Evolutionary conservation across 2,797 vertebrate genomes (phyloP).

Genomic region (Babyrousa celebensis): DNA sequence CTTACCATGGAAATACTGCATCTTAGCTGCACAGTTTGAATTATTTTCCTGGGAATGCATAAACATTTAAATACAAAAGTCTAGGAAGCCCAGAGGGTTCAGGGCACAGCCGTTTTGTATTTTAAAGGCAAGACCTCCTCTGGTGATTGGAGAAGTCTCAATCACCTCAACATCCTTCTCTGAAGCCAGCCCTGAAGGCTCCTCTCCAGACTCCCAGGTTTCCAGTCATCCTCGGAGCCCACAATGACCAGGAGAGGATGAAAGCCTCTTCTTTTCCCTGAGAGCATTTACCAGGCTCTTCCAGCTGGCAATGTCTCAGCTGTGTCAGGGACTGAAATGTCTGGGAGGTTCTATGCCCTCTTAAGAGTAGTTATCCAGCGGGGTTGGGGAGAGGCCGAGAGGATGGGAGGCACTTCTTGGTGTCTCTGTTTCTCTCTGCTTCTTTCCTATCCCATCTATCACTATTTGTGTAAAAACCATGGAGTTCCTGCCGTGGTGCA

Average conservation of each 20-base stretch:
- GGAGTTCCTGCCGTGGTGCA: too few species aligned
- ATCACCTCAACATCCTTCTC: neutral
- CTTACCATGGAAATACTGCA: neutral
- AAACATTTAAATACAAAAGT: conserved; percentile 30
- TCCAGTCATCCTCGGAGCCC: neutral
- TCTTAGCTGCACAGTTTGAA: neutral
- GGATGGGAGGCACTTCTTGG: neutral
- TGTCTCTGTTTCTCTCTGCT: neutral
- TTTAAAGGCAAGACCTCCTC: neutral
- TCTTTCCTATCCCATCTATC: neutral
- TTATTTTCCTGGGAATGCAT: neutral
- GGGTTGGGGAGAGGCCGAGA: neutral
- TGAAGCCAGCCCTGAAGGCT: neutral
- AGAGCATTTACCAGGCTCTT: neutral
- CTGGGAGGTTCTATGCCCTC: neutral
- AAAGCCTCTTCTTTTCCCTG: neutral
- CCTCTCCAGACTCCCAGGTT: neutral
- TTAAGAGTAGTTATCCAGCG: neutral
- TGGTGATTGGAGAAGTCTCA: neutral
- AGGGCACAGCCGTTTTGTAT: neutral
- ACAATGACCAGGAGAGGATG: neutral
- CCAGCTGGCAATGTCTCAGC: neutral
- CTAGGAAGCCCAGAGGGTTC: neutral
- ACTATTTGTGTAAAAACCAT: neutral
- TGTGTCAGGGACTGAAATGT: neutral